Evolutionary conservation across 2,113 vertebrate species (phyloP).

Genomic region (Chamaetylas fuelleborni): DNA sequence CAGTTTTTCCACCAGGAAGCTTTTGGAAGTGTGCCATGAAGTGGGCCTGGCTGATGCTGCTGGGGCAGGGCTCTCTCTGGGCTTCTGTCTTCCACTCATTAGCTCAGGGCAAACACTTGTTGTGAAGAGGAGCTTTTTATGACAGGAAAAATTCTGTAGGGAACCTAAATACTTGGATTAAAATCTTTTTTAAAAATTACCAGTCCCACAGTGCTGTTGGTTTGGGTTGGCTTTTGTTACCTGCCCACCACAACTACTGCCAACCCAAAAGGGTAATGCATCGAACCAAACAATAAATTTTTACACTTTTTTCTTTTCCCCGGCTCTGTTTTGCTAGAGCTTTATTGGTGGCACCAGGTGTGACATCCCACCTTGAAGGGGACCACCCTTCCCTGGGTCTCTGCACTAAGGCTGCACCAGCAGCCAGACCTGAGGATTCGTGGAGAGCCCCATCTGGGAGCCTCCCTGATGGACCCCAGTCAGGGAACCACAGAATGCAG

Average conservation of each 20-base stretch:
- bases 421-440: fast-evolving
- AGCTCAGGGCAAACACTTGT: neutral
- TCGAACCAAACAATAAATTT: neutral
- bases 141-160: neutral
- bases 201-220: neutral
- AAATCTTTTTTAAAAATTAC: neutral
- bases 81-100: neutral
- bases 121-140: neutral
- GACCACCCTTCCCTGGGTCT: neutral
- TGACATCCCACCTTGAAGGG: neutral
- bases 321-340: neutral
- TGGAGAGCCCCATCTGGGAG: fast-evolving
- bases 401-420: neutral
- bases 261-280: neutral
- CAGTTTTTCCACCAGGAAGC: neutral
- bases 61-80: neutral
- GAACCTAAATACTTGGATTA: neutral
- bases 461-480: neutral
- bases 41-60: neutral
- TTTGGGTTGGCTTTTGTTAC: neutral
- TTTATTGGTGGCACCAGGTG: fast-evolving
- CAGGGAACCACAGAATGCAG: neutral
- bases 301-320: neutral
- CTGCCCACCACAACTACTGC: neutral
- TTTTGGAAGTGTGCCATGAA: neutral